phyloP scores from a whole-genome alignment of 2,797 vertebrate genomes.

The Moxostoma hubbsi region DNA sequence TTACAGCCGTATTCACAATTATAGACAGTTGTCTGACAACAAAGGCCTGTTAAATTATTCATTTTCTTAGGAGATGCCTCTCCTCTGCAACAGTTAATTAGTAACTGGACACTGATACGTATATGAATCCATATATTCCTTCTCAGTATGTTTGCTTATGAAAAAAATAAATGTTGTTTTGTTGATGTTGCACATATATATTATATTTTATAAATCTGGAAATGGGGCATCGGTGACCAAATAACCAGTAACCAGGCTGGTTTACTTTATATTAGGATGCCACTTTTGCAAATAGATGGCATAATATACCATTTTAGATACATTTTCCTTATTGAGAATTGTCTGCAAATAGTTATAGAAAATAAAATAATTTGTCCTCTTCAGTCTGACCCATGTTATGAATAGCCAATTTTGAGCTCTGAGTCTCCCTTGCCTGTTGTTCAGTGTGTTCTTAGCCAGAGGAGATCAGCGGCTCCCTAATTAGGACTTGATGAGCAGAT shows the following conservation, averaged over 20 bases:
- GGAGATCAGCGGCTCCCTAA: too few relatives aligned
- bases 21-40: slow-evolving; percentile 13
- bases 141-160: background rate
- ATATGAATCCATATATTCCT: background rate
- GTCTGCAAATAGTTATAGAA: too few relatives aligned
- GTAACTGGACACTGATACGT: background rate
- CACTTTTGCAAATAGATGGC: background rate
- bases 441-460: too few relatives aligned
- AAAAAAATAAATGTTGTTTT: background rate
- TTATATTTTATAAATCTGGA: background rate
- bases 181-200: background rate
- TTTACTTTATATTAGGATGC: background rate
- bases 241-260: background rate
- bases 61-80: slow-evolving; percentile 21
- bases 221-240: background rate
- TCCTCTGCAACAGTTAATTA: background rate
- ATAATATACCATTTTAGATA: background rate
- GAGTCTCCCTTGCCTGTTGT: background rate
- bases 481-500: background rate
- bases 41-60: slow-evolving; percentile 11
- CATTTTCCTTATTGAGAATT: too few relatives aligned
- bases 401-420: background rate
- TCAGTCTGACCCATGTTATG: background rate
- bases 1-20: slow-evolving; percentile 27
- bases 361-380: background rate